Conservation (phyloP, 1,140 invertebrate genomes). For the Branchinecta lindahli region DNA sequence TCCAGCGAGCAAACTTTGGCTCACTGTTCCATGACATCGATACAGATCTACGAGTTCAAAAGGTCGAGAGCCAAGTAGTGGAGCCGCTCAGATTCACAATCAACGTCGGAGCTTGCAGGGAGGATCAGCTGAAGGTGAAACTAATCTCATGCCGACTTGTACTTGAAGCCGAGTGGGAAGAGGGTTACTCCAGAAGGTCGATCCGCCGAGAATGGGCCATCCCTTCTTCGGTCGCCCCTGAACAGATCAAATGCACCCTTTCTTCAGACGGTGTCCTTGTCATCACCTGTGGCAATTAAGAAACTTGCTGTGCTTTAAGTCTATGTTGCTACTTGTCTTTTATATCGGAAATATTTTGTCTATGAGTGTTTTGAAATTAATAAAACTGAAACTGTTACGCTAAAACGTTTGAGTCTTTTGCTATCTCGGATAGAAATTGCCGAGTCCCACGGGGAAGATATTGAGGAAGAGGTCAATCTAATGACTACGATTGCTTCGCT, state of each 20-base stretch:
- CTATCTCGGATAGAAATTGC: too few relatives aligned
- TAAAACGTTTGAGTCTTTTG: too few relatives aligned
- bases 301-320: too few relatives aligned
- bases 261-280: constrained; percentile 34
- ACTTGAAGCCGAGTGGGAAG: background rate
- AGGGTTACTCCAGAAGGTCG: background rate
- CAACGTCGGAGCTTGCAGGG: background rate
- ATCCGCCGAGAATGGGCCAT: background rate
- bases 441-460: too few relatives aligned
- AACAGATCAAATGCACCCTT: constrained; percentile 19
- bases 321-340: too few relatives aligned
- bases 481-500: too few relatives aligned
- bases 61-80: background rate
- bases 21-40: background rate
- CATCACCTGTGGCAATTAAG: constrained; percentile 33
- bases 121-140: background rate
- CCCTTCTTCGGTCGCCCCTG: background rate
- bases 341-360: too few relatives aligned
- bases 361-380: too few relatives aligned
- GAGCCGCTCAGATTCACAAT: background rate
- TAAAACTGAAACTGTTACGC: too few relatives aligned
- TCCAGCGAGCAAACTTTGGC: background rate
- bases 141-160: background rate
- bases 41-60: background rate
- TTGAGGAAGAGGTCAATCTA: too few relatives aligned